phyloP scores from a whole-genome alignment of 2,888 invertebrate species.

The Deilephila porcellus region DNA sequence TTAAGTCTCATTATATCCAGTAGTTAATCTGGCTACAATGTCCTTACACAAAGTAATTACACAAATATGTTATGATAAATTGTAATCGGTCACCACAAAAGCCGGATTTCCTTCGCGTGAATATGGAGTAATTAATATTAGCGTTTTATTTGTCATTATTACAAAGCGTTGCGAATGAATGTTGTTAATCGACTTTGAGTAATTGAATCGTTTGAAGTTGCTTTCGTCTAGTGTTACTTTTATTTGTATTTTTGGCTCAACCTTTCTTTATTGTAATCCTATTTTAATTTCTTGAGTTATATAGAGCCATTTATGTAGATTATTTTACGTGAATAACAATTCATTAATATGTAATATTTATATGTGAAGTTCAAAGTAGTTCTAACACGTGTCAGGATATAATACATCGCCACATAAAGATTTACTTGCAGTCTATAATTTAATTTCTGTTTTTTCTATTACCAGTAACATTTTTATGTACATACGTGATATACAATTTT shows the following conservation, averaged over 20 bases:
- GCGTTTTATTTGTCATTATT: background rate
- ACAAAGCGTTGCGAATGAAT: background rate
- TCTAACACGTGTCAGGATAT: too few relatives aligned
- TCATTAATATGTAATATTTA: too few relatives aligned
- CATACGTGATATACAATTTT: too few relatives aligned
- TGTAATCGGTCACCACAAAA: background rate
- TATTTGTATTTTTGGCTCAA: background rate
- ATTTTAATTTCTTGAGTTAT: background rate
- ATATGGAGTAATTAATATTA: background rate
- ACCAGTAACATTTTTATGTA: too few relatives aligned
- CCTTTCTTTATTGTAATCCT: background rate
- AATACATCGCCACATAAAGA: too few relatives aligned
- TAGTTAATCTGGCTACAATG: too few relatives aligned
- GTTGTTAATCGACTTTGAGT: conserved; percentile 7
- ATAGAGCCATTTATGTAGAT: too few relatives aligned
- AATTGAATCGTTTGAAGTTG: conserved; percentile 3
- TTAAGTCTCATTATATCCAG: too few relatives aligned
- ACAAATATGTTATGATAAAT: background rate
- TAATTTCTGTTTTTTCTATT: too few relatives aligned
- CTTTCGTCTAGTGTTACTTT: background rate
- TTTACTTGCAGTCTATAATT: too few relatives aligned
- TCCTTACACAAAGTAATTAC: background rate
- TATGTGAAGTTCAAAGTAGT: too few relatives aligned
- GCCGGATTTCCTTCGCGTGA: background rate
- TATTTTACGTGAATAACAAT: too few relatives aligned